Percentiles rank a stretch among this genome's conserved stretches.
Conservation (phyloP, 2,113 vertebrate species). For the Amphilophus citrinellus region DNA sequence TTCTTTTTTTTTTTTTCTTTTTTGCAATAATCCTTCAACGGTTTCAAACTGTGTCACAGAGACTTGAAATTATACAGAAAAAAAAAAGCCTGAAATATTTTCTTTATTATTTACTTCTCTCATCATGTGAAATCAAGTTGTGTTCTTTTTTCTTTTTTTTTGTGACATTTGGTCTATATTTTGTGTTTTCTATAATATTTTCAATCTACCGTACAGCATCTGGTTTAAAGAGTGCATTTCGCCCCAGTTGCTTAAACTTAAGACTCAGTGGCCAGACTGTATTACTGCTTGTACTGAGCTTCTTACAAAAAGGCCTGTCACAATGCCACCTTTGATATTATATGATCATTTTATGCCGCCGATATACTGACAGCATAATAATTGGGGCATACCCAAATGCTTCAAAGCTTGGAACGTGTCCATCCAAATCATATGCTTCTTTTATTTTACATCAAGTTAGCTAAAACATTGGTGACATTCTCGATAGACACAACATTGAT, state of each 20-base stretch:
- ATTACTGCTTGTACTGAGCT: conserved; percentile 7
- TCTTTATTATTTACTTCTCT: not conserved
- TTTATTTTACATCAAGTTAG: not conserved
- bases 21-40: conserved; percentile 1
- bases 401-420: not conserved
- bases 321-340: not conserved
- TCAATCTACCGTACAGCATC: not conserved
- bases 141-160: not conserved
- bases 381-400: not conserved
- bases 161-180: not conserved
- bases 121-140: not conserved
- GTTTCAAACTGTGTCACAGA: not conserved
- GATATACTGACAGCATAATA: not conserved
- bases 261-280: conserved; percentile 10
- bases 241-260: conserved; percentile 15
- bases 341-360: not conserved
- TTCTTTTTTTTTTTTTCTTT: not conserved
- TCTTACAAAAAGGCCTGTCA: not conserved
- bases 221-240: conserved; percentile 13
- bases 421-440: not conserved
- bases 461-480: not conserved
- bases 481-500: not conserved
- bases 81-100: not conserved
- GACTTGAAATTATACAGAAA: not conserved
- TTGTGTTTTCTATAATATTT: not conserved